Evolutionary conservation across 92 coral and sea anemone species (phyloP).

Genomic region (Desmophyllum pertusum): DNA sequence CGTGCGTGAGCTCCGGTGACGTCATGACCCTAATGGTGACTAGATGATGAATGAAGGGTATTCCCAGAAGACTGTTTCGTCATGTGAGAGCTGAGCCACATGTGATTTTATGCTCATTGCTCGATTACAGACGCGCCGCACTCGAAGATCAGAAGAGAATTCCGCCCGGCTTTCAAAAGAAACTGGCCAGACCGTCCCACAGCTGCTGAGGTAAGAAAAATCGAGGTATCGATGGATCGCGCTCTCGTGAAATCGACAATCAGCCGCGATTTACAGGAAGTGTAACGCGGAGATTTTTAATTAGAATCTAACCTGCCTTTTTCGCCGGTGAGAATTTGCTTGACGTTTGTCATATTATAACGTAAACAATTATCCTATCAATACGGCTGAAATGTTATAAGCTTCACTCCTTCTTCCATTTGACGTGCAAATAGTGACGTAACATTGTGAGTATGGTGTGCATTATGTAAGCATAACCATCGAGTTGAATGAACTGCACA

Average conservation of each 20-base stretch:
- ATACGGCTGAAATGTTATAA: not conserved
- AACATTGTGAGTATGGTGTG: not conserved
- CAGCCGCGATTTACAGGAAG: not conserved
- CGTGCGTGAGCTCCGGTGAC: not conserved
- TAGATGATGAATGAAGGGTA: conserved; percentile 2
- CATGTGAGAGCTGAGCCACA: not conserved
- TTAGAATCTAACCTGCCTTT: not conserved
- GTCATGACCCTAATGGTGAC: not conserved
- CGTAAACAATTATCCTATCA: not conserved
- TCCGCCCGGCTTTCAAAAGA: not conserved
- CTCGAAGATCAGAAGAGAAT: not conserved
- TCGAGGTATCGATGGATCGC: not conserved
- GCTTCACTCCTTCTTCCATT: not conserved
- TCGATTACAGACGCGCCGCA: not conserved
- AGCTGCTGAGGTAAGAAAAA: not conserved
- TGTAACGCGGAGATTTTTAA: not conserved
- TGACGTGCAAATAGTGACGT: not conserved
- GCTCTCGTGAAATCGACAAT: not conserved
- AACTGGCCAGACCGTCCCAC: not conserved
- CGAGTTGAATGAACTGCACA: not conserved
- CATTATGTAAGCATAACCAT: too few relatives aligned
- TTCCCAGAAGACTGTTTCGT: conserved; percentile 3
- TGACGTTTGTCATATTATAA: not conserved
- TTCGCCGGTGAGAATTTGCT: not conserved
- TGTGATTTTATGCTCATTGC: not conserved